These are phyloP conservation scores for Alosa sapidissima DNA, from an alignment of 2,797 vertebrate genomes.

Conservation along the genomic window DNA sequence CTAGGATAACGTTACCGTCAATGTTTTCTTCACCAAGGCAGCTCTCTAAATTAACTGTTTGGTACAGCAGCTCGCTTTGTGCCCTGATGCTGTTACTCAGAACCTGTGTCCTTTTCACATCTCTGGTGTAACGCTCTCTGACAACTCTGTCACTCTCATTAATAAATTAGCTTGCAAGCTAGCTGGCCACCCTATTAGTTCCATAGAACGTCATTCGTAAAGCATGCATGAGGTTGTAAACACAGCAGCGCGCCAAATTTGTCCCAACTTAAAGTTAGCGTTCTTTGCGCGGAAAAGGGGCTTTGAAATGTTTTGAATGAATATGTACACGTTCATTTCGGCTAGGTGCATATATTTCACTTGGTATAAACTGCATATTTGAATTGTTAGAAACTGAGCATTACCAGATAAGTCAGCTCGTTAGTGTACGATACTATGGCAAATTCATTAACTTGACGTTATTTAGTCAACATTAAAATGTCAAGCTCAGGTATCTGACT, in stretches of 20 bases:
- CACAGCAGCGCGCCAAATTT: constrained; percentile 50
- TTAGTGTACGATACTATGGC: too few relatives aligned
- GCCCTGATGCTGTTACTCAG: background rate
- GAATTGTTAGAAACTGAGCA: too few relatives aligned
- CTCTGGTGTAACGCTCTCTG: background rate
- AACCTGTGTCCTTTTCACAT: background rate
- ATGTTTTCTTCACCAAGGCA: constrained; percentile 1
- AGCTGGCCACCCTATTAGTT: background rate
- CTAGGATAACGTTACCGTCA: constrained; percentile 7
- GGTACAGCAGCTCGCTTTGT: background rate
- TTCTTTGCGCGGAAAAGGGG: constrained; percentile 43
- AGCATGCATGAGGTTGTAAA: constrained; percentile 44
- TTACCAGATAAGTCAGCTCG: too few relatives aligned
- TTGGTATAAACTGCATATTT: too few relatives aligned
- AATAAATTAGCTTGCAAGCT: background rate
- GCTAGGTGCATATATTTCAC: background rate
- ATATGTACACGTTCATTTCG: background rate
- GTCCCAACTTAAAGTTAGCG: constrained; percentile 41
- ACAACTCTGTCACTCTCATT: background rate
- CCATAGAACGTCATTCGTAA: background rate
- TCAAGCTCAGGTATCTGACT: too few relatives aligned
- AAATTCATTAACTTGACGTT: too few relatives aligned
- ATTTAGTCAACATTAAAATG: too few relatives aligned
- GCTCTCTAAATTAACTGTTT: background rate
- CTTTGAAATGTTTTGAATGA: background rate